Conservation (phyloP, 92 coral and sea anemone species). For the Micromussa lordhowensis region DNA sequence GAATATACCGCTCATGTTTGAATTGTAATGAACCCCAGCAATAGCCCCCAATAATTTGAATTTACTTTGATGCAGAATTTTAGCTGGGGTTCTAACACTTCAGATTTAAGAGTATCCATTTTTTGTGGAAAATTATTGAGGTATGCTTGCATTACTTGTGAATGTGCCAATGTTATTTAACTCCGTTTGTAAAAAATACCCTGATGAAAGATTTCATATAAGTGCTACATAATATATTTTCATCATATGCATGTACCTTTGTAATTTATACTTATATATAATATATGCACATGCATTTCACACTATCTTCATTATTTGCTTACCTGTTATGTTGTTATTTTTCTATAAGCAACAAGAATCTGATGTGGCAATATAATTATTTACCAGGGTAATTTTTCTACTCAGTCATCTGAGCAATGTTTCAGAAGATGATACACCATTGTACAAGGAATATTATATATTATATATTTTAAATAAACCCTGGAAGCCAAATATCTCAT, state of each 20-base stretch:
- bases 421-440: conserved; percentile 36
- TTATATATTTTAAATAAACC: conserved; percentile 57
- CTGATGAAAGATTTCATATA: conserved; percentile 42
- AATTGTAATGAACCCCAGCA: conserved; percentile 2
- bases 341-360: conserved; percentile 31
- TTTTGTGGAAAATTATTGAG: conserved; percentile 15
- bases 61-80: conserved; percentile 22
- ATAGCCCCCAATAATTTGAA: conserved; percentile 14
- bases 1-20: background rate
- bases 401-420: conserved; percentile 22
- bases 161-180: conserved; percentile 35
- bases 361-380: conserved; percentile 12
- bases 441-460: conserved; percentile 36
- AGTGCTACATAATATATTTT: conserved; percentile 62
- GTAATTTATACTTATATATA: conserved; percentile 61
- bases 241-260: conserved; percentile 58
- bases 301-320: conserved; percentile 4
- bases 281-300: conserved; percentile 56
- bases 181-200: conserved; percentile 39
- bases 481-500: conserved; percentile 23
- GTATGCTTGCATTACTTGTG: conserved; percentile 12
- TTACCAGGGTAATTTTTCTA: conserved; percentile 54
- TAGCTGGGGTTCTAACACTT: background rate
- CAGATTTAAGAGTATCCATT: conserved; percentile 8
- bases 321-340: conserved; percentile 40